phyloP scores from a whole-genome alignment of 2,888 invertebrate genomes.

The Coenonympha arcania region DNA sequence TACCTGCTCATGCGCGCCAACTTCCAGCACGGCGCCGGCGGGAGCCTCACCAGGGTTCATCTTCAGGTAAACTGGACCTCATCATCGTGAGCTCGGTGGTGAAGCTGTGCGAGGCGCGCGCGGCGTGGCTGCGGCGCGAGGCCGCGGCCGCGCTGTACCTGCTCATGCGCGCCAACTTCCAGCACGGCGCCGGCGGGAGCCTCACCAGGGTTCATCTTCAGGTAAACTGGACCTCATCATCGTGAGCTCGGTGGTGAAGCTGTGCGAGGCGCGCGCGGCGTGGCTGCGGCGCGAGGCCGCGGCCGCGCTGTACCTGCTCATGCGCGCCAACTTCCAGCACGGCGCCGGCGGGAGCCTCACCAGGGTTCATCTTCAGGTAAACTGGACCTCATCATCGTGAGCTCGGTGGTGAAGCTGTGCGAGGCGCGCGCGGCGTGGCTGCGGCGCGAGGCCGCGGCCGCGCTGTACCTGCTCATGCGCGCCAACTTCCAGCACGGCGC shows the following conservation, averaged over 20 bases:
- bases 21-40: conserved; percentile 89
- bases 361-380: conserved; percentile 88
- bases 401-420: conserved; percentile 86
- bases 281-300: conserved; percentile 92
- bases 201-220: conserved; percentile 92
- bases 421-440: conserved; percentile 88
- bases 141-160: conserved; percentile 93
- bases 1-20: conserved; percentile 95
- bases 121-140: conserved; percentile 88
- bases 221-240: conserved; percentile 72
- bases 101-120: conserved; percentile 88
- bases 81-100: conserved; percentile 85
- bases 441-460: conserved; percentile 92
- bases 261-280: conserved; percentile 89
- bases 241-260: conserved; percentile 84
- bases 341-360: conserved; percentile 87
- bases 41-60: conserved; percentile 90
- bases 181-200: conserved; percentile 86
- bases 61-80: conserved; percentile 78
- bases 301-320: conserved; percentile 90
- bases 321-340: conserved; percentile 96
- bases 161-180: conserved; percentile 95
- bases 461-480: conserved; percentile 92
- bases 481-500: conserved; percentile 93
- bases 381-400: conserved; percentile 76